Conservation (phyloP, 1,140 invertebrate genomes). For the Sinonovacula constricta region DNA sequence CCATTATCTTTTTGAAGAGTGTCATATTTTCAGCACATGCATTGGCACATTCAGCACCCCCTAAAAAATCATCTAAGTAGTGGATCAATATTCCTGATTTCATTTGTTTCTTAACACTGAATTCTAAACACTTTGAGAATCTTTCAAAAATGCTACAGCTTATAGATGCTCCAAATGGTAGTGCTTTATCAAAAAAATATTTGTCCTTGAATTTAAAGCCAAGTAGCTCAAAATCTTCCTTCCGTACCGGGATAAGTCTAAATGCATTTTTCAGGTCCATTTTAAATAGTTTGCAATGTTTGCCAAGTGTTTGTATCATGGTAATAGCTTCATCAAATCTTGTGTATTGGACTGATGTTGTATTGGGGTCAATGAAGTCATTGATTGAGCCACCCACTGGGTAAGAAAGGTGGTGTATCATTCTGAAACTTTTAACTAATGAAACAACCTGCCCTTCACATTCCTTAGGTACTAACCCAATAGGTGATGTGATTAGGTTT, state of each 20-base stretch:
- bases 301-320: no score
- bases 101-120: constrained; percentile 1
- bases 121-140: constrained; percentile 34
- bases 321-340: no score
- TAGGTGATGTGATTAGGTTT: no score
- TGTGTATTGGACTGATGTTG: no score
- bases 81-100: constrained; percentile 7
- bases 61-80: constrained; percentile 45
- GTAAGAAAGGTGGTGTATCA: no score
- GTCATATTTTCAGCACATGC: background rate
- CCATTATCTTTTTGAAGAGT: constrained; percentile 2
- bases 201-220: constrained; percentile 34
- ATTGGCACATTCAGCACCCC: background rate
- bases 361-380: no score
- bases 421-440: no score
- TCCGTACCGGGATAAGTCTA: constrained; percentile 27
- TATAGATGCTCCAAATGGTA: constrained; percentile 44
- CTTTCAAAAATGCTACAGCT: constrained; percentile 38
- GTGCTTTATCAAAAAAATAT: constrained; percentile 46
- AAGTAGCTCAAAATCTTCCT: constrained; percentile 42
- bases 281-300: no score
- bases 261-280: constrained; percentile 27
- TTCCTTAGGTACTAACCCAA: no score
- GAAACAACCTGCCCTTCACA: no score
- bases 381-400: no score